Base-by-base conservation (phyloP, 2,888 invertebrate species). In the Hedychridium roseum region DNA sequence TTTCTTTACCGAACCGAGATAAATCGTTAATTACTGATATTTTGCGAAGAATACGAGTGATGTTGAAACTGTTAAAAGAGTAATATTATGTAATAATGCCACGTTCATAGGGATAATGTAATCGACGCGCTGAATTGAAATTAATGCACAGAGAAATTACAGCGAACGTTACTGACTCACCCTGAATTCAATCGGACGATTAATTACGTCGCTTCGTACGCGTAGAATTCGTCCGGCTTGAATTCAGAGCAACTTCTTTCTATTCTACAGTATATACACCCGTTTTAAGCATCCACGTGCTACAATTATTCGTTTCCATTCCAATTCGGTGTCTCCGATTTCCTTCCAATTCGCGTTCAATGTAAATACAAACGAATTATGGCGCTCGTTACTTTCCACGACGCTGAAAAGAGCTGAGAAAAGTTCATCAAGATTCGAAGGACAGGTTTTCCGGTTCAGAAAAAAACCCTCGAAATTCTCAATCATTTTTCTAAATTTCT, bases 191-290 rank as follows among this genome's bases (percentile, higher is more conserved):
- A 66, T 57, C 43, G 45, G 28, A 23, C 31, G 30, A 43, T 7
- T 39, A 21, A 55, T 45, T 49, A 23, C 28, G 23, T 18, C 36
- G 27, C 43, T 46, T 43, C 40, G 45, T 47, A 21, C 37, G 37
- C 30, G 42, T 52, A 38, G 54, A 31, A 52, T 57, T 18, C 31
- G 35, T 16, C 44, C 45, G 56, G 61, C 46, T 37, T 48, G 58
- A 56, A 56, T 53, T 51, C 44, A 58, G 46, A 61, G 49, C 46
- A 54, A 56, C 54, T 48, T 64, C 49, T 46, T 42, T 62, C 68
- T 74, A 74, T 74, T 66, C 73, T 76, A 76, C 73, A 73, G 64
- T 76, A 76, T 76, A 66, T 76, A 76, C 76, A 76, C 40, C 65
- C 64, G n/a, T 64, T 70, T 64, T 70, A 70, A 74, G 66, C 68